Evolutionary conservation across 2,888 invertebrate genomes (phyloP).

Genomic region (Palloptera scutellata): DNA sequence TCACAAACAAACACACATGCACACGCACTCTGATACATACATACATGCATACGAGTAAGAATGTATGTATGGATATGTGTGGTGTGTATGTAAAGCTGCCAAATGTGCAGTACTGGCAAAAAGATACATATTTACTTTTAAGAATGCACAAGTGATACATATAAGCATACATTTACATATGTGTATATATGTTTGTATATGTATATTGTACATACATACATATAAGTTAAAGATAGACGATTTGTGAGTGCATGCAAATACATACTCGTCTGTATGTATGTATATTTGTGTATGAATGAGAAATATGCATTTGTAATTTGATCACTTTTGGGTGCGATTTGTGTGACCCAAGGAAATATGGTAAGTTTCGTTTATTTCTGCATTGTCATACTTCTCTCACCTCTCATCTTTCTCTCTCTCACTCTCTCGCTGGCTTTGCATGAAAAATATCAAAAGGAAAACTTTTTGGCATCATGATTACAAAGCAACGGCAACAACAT

Average conservation of each 20-base stretch:
- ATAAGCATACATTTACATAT: neutral
- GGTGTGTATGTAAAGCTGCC: neutral
- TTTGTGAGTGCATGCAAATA: neutral
- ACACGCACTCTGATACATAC: neutral
- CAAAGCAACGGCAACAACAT: conserved; percentile 12
- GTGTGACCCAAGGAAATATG: conserved; percentile 21
- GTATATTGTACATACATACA: neutral
- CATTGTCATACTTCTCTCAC: neutral
- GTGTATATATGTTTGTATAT: neutral
- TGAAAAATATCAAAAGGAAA: too few species aligned
- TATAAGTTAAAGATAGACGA: too few species aligned
- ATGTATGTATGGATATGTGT: neutral
- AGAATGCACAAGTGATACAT: conserved; percentile 24
- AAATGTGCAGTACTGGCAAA: conserved; percentile 9
- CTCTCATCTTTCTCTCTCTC: conserved; percentile 4
- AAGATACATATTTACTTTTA: conserved; percentile 28
- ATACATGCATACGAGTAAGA: neutral
- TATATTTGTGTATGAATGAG: too few species aligned
- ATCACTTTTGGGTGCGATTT: conserved; percentile 18
- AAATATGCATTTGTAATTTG: conserved; percentile 14
- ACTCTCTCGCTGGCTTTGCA: neutral
- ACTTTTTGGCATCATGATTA: conserved; percentile 24
- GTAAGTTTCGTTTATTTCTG: conserved; percentile 4
- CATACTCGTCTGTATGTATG: too few species aligned
- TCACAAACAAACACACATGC: conserved; percentile 14